These are phyloP conservation scores for Lynx canadensis DNA, from an alignment of 2,113 vertebrate species.

Conservation along the genomic window DNA sequence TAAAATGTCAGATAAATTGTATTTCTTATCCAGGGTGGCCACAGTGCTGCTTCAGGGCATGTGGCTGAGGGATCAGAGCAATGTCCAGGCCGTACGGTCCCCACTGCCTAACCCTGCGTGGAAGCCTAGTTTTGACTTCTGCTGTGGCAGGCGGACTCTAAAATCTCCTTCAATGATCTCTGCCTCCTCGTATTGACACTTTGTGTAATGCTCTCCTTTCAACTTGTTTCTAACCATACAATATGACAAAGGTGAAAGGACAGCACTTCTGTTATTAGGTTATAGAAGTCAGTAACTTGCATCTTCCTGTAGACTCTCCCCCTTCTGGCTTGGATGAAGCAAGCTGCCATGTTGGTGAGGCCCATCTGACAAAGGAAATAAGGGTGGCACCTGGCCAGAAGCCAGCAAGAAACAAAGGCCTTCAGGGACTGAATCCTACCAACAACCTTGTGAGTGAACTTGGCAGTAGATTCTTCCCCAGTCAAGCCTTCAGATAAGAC, in stretches of 20 bases:
- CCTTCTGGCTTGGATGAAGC: neutral
- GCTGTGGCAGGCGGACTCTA: neutral
- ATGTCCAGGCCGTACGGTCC: neutral
- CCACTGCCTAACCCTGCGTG: neutral
- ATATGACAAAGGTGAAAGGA: neutral
- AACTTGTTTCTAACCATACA: neutral
- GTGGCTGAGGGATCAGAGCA: neutral
- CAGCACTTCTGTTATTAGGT: neutral
- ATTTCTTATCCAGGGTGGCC: neutral
- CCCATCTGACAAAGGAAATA: neutral
- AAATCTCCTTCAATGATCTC: neutral
- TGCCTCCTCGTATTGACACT: neutral
- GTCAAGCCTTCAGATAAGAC: neutral
- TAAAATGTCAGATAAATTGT: neutral
- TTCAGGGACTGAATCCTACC: neutral
- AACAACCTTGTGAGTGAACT: no score
- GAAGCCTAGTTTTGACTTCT: neutral
- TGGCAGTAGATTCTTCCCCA: neutral
- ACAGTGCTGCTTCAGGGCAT: neutral
- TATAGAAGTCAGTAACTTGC: neutral
- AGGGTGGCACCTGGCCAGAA: neutral
- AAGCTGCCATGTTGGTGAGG: neutral
- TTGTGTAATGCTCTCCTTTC: neutral
- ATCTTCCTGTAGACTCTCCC: neutral
- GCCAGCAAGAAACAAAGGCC: neutral